A percentile compares a stretch with the other conserved stretches of the same genome.
Evolutionary conservation across 1,140 invertebrate genomes (phyloP).

Genomic region (Gryon sp.): DNA sequence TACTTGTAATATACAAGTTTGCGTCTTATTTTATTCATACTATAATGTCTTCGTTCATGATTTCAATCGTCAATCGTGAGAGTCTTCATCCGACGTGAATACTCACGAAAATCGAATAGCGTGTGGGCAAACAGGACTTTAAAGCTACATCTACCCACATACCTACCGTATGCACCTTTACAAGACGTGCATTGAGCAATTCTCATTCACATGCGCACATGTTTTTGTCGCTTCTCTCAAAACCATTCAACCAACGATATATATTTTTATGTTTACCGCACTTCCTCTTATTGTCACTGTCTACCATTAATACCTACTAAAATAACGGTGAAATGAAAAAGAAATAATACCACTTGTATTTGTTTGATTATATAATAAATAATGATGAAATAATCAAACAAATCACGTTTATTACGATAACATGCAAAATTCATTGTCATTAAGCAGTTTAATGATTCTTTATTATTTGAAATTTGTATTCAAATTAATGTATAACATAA

Average conservation of each 20-base stretch:
- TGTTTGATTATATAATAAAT: too few relatives aligned
- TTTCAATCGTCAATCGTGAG: conserved; percentile 49
- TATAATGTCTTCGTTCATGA: conserved; percentile 49
- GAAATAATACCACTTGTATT: too few relatives aligned
- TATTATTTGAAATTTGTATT: too few relatives aligned
- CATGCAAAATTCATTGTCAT: too few relatives aligned
- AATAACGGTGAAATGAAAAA: too few relatives aligned
- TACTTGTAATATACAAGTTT: too few relatives aligned
- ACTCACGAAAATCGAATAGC: conserved; percentile 28
- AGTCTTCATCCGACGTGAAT: conserved; percentile 27
- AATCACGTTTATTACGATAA: too few relatives aligned
- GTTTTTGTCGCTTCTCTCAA: conserved; percentile 12
- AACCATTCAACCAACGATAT: neutral
- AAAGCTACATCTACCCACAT: conserved; percentile 69
- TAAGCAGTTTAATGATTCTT: too few relatives aligned
- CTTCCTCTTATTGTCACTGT: conserved; percentile 33
- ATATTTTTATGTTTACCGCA: neutral
- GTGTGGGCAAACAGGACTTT: conserved; percentile 75
- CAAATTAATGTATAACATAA: too few relatives aligned
- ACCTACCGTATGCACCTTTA: conserved; percentile 48
- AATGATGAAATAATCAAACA: too few relatives aligned
- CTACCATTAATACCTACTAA: conserved; percentile 5
- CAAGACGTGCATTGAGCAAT: conserved; percentile 30
- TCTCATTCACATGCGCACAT: conserved; percentile 33
- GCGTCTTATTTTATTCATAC: too few relatives aligned